phyloP scores from a whole-genome alignment of 1,140 invertebrate species.

The Drosophila leontia region DNA sequence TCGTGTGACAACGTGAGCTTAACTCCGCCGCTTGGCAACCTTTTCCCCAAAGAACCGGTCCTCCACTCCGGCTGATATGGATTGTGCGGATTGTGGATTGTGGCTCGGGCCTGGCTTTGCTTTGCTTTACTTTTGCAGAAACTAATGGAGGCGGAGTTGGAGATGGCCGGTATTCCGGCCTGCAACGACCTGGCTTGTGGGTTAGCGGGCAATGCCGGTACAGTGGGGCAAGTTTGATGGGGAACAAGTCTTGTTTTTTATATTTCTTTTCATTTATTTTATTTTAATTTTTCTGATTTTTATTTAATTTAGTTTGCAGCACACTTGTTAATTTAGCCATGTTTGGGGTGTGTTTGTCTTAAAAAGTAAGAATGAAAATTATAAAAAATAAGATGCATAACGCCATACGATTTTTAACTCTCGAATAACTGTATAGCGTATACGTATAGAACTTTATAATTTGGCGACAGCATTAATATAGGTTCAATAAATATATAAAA shows the following conservation, averaged over 20 bases:
- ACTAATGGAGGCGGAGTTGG: conserved; percentile 4
- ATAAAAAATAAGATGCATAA: too few species aligned
- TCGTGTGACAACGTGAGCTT: conserved; percentile 50
- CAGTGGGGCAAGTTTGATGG: conserved; percentile 12
- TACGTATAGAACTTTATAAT: too few species aligned
- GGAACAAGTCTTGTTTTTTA: too few species aligned
- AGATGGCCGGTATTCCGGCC: conserved; percentile 31
- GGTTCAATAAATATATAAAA: too few species aligned
- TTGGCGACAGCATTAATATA: too few species aligned
- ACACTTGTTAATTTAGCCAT: too few species aligned
- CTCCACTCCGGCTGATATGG: conserved; percentile 19
- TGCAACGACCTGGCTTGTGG: conserved; percentile 33
- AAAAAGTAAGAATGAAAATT: too few species aligned
- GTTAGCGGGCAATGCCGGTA: conserved; percentile 25
- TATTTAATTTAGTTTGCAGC: not conserved
- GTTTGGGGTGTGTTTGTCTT: too few species aligned
- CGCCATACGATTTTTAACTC: too few species aligned
- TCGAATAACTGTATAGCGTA: too few species aligned
- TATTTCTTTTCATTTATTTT: too few species aligned
- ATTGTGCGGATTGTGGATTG: conserved; percentile 28
- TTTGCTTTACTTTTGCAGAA: conserved; percentile 41
- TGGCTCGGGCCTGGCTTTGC: conserved; percentile 20
- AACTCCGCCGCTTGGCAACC: conserved; percentile 62
- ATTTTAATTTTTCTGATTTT: too few species aligned
- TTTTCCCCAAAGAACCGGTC: conserved; percentile 66